Base-by-base conservation (phyloP, 2,113 vertebrate genomes). In the Oxyruncus cristatus region DNA sequence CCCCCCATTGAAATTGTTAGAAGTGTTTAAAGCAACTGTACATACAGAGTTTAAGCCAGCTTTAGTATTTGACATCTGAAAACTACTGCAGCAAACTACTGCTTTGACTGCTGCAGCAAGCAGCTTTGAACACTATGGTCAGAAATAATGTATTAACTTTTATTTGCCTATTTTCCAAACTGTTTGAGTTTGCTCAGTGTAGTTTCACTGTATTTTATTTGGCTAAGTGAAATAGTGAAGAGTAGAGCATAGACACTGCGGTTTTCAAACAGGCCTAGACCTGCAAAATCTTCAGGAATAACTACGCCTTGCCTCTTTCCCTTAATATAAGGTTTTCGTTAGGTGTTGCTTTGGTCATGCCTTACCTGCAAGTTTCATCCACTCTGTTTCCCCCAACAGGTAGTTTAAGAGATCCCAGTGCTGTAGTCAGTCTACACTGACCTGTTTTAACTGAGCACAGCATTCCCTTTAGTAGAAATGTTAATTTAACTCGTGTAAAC, bases 381-480 rank as follows among this genome's bases (percentile, higher is more conserved):
- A 12, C 37, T 11, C 5, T 0, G 0, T 46, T 49, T 78, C 4
- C 18, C 5, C 14, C 15, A 8, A 26, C 46, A 4, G 6, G 27
- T 39, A 23, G 15, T 61, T 37, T 15, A 14, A 28, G 9, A 32
- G 33, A 6, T 59, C 9, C 27, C 41, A 6, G 41, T 32, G 8
- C 47, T 66, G 46, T 3, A 55, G 21, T 27, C 27, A 70, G 32
- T 44, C 33, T 37, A 1, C 9, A 1, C 24, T 28, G 28, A 21
- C 30, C 8, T 5, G 1, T 24, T 77, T 5, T 16, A 14, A 28
- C 19, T 71, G 35, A 49, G 47, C 23, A 30, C 7, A 0, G 2
- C 6, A 0, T 1, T 37, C 20, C 14, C 33, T 47, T 18, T 6
- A 67, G 33, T 28, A 50, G 61, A 75, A 78, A 55, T 24, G 13